Evolutionary conservation across 2,113 vertebrate genomes (phyloP).

Genomic region (Myiopsitta monachus): DNA sequence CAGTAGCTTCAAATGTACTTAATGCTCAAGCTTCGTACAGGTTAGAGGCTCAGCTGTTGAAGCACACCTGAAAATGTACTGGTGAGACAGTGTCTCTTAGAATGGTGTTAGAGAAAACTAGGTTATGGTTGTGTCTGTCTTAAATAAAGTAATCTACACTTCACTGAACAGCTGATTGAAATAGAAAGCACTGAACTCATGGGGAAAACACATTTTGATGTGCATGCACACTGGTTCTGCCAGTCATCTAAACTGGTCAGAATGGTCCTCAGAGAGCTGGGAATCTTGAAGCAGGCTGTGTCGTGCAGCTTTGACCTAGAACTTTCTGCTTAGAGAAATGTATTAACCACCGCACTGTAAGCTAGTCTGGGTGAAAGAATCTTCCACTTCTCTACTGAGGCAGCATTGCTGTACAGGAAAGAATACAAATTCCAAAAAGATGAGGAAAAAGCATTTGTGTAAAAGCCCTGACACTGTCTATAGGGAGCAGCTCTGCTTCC

Average conservation of each 20-base stretch:
- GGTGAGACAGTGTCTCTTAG: not conserved
- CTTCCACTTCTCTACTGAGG: not conserved
- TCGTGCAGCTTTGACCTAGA: not conserved
- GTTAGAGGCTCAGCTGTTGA: not conserved
- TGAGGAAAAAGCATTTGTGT: not conserved
- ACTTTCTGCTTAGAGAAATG: not conserved
- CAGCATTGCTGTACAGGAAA: not conserved
- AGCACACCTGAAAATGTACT: fast-evolving
- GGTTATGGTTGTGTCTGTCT: not conserved
- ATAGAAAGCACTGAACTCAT: not conserved
- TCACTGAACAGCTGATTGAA: not conserved
- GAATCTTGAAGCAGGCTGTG: not conserved
- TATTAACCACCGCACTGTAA: not conserved
- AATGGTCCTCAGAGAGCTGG: not conserved
- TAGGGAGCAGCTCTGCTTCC: not conserved
- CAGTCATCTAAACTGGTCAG: not conserved
- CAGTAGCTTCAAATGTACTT: not conserved
- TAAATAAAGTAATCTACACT: not conserved
- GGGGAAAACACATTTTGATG: not conserved
- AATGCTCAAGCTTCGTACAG: not conserved
- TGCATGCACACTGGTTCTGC: not conserved
- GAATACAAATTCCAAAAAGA: not conserved
- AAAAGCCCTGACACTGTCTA: not conserved
- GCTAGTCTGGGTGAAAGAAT: not conserved
- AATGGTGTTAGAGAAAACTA: not conserved